Base-by-base conservation (phyloP, 2,888 invertebrate species). In the Dendrolimus pini region DNA sequence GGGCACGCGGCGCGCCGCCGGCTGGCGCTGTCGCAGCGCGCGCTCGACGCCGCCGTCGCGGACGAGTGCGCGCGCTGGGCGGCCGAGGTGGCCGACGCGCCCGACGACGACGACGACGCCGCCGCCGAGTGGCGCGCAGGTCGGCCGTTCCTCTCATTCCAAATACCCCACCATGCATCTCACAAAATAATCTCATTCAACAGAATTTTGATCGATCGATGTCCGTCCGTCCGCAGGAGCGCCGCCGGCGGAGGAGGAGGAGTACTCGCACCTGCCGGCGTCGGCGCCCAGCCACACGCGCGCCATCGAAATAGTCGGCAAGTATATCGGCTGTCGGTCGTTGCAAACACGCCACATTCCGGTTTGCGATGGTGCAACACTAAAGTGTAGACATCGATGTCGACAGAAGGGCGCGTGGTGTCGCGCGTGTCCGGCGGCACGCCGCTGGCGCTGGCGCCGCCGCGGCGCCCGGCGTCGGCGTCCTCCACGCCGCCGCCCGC, bases 1-100 rank as follows among this genome's bases (percentile, higher is more conserved):
- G 89, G 92, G 10, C 88, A 91, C 56, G 79, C 87, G 9, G 92
- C 92, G 70, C 92, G 93, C 69, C 90, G 91, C 63, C 81, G 87
- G 41, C 92, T 93, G 61, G 91, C 92, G 7, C 87, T 95, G 59
- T 94, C 94, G 18, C 95, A 95, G 77, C 87, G 91, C 53, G 94
- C 94, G 85, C 93, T 94, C 10, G 95, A 95, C 76, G 78, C 81
- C 12, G 78, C 77, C 57, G 59, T 60, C 55, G 77, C 70, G 80
- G 83, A 85, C 65, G 85, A 85, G 70, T 80, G 78, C 65, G 80
- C 71, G 62, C 80, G 81, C 56, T 83, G 82, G 78, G 72, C 69
- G 58, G 56, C 68, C 30, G 76, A 74, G 65, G 68, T 66, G 58
- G 71, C 68, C 55, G 66, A 68, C 64, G 60, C 62, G 18, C 64